A percentile compares a stretch with the other conserved stretches of the same genome.
Conservation (phyloP, 2,888 invertebrate genomes). For the Drosophila nr. perissopoda region DNA sequence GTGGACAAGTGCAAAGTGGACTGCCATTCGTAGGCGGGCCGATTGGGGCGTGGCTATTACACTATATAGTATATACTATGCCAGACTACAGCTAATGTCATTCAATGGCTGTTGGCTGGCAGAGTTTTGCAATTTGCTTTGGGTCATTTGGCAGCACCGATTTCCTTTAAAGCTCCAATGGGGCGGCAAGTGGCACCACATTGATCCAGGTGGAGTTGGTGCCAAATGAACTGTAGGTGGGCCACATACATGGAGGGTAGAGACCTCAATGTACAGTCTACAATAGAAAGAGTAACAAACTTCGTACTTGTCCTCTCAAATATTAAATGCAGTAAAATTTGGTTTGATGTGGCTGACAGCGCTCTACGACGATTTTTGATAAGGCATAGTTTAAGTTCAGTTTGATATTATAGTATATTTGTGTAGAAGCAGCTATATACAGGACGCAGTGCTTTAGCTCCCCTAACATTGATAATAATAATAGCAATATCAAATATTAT, state of each 20-base stretch:
- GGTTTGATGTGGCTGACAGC: background rate
- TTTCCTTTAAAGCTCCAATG: conserved; percentile 51
- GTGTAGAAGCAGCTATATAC: background rate
- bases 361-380: background rate
- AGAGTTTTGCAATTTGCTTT: conserved; percentile 69
- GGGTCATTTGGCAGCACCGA: conserved; percentile 66
- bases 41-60: conserved; percentile 15
- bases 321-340: background rate
- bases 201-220: conserved; percentile 13
- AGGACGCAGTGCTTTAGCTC: background rate
- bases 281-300: background rate
- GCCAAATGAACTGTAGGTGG: conserved; percentile 6
- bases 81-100: conserved; percentile 54
- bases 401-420: background rate
- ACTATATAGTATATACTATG: conserved; percentile 1
- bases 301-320: background rate
- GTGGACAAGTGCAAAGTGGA: conserved; percentile 29
- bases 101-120: conserved; percentile 53
- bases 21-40: background rate
- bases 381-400: background rate
- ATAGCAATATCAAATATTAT: background rate
- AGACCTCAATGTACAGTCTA: too few relatives aligned
- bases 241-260: background rate
- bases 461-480: background rate
- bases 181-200: conserved; percentile 8